phyloP scores from a whole-genome alignment of 2,888 invertebrate genomes.

The Clunio marinus region DNA sequence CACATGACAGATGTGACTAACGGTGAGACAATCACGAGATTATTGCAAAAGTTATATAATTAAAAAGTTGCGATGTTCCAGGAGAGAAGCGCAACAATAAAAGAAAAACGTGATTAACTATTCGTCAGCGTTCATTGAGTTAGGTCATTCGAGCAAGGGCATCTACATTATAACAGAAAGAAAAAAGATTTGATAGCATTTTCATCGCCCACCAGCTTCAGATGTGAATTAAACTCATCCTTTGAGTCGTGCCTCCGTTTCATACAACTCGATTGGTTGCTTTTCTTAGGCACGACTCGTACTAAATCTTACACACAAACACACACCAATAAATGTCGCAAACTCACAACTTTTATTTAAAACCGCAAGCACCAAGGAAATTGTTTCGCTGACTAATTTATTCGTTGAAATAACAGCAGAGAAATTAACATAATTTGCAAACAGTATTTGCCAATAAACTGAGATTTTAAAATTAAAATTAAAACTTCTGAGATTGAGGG shows the following conservation, averaged over 20 bases:
- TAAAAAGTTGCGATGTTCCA: no score
- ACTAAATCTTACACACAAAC: background rate
- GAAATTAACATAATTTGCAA: background rate
- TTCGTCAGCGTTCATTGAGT: no score
- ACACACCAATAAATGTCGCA: background rate
- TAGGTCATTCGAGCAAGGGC: slow-evolving; percentile 22
- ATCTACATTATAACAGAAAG: background rate
- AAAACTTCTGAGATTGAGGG: no score
- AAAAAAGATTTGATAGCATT: background rate
- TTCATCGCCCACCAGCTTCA: no score
- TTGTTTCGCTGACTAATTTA: no score
- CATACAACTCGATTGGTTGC: slow-evolving; percentile 21
- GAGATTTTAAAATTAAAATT: no score
- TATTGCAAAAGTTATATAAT: no score
- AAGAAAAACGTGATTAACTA: no score
- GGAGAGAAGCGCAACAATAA: no score
- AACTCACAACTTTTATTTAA: background rate
- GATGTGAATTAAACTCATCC: background rate
- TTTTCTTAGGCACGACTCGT: slow-evolving; percentile 27
- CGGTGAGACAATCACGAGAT: no score
- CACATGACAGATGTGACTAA: no score
- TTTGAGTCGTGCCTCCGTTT: slow-evolving; percentile 30
- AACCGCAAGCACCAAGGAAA: background rate
- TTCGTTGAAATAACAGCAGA: background rate
- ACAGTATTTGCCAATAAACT: background rate